These are phyloP conservation scores for Seira sanloemensis DNA, from an alignment of 2,888 invertebrate genomes.

Conservation along the genomic window DNA sequence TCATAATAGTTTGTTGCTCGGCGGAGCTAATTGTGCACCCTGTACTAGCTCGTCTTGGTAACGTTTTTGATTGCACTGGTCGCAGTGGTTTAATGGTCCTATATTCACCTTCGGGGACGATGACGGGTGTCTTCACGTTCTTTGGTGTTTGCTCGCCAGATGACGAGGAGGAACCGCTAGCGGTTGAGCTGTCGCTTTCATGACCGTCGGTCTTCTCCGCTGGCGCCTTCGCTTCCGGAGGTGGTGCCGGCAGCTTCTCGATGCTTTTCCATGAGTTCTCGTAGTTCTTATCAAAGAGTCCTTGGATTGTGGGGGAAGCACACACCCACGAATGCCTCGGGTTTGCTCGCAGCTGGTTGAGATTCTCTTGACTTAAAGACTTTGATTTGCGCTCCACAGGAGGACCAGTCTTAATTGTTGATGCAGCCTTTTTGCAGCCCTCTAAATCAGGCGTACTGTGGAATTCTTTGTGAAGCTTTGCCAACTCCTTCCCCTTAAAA, in stretches of 20 bases:
- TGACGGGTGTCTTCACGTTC: slow-evolving; percentile 65
- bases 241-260: slow-evolving; percentile 72
- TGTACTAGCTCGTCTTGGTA: slow-evolving; percentile 72
- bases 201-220: slow-evolving; percentile 74
- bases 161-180: slow-evolving; percentile 49
- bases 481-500: slow-evolving; percentile 70
- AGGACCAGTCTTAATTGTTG: slow-evolving; percentile 45
- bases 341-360: slow-evolving; percentile 73
- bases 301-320: slow-evolving; percentile 67
- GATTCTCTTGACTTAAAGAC: slow-evolving; percentile 83
- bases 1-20: slow-evolving; percentile 73
- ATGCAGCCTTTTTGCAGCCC: slow-evolving; percentile 46
- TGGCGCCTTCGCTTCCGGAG: slow-evolving; percentile 29
- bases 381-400: slow-evolving; percentile 62
- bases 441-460: slow-evolving; percentile 90
- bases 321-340: slow-evolving; percentile 75
- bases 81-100: slow-evolving; percentile 73
- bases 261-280: slow-evolving; percentile 74
- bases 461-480: slow-evolving; percentile 85
- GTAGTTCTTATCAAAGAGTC: slow-evolving; percentile 71
- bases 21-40: slow-evolving; percentile 72
- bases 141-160: slow-evolving; percentile 68
- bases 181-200: slow-evolving; percentile 74
- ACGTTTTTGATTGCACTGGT: slow-evolving; percentile 73
- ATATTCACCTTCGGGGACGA: slow-evolving; percentile 72